phyloP scores from a whole-genome alignment of 2,888 invertebrate genomes.

The Heliconius sara region DNA sequence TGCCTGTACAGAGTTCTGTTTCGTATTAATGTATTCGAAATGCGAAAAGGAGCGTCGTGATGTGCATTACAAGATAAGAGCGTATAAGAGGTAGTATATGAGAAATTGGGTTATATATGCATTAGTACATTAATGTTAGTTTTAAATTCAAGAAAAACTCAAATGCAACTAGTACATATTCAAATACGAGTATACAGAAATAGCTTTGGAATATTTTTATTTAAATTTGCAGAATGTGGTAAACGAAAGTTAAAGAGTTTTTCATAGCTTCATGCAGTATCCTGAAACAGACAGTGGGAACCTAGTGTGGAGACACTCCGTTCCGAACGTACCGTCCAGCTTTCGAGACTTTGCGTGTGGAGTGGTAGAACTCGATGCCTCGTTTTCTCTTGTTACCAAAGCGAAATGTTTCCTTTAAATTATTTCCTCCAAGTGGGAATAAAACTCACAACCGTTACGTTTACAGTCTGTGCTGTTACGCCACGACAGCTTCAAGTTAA shows the following conservation, averaged over 20 bases:
- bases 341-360: too few species aligned
- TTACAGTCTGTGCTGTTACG: background rate
- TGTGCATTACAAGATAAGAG: conserved; percentile 26
- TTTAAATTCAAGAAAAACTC: background rate
- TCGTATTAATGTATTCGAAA: conserved; percentile 29
- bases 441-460: background rate
- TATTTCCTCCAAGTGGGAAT: background rate
- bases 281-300: too few species aligned
- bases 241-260: too few species aligned
- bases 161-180: background rate
- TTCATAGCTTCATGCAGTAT: too few species aligned
- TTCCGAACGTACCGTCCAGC: too few species aligned
- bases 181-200: background rate
- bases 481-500: background rate
- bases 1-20: conserved; percentile 15
- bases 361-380: too few species aligned
- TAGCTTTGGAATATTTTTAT: background rate
- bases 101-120: conserved; percentile 19
- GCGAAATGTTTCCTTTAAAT: background rate
- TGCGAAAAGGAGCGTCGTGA: conserved; percentile 21
- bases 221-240: too few species aligned
- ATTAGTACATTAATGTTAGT: conserved; percentile 20
- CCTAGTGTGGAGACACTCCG: too few species aligned
- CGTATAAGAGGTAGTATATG: background rate
- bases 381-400: too few species aligned